phyloP scores from a whole-genome alignment of 2,113 vertebrate genomes.

The Holacanthus passer region DNA sequence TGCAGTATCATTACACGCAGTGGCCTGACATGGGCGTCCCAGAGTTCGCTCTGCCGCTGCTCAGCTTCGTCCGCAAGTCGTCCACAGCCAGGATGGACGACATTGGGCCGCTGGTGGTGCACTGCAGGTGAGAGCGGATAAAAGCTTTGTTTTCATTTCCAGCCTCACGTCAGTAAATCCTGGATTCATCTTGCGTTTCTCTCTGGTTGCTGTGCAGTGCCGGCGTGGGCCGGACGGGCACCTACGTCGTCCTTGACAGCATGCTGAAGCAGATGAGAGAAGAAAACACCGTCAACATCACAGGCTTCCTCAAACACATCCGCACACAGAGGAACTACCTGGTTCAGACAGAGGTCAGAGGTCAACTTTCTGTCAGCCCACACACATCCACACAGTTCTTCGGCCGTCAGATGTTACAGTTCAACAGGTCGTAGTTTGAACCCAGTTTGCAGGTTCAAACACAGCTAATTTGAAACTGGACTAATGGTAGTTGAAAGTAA shows the following conservation, averaged over 20 bases:
- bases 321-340: conserved; percentile 95
- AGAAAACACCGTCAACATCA: conserved; percentile 90
- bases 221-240: conserved; percentile 94
- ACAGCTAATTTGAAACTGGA: neutral
- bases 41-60: conserved; percentile 90
- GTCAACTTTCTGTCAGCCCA: neutral
- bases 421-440: neutral
- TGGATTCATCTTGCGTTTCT: neutral
- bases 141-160: neutral
- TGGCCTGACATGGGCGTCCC: conserved; percentile 99
- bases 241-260: conserved; percentile 96
- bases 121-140: conserved; percentile 90
- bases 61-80: conserved; percentile 93
- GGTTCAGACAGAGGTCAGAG: conserved; percentile 96
- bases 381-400: neutral
- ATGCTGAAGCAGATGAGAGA: conserved; percentile 95
- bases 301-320: conserved; percentile 96
- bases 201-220: conserved; percentile 83
- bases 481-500: neutral
- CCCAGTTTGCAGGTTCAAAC: neutral
- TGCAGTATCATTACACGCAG: conserved; percentile 96
- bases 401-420: too few relatives aligned
- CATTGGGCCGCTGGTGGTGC: conserved; percentile 91
- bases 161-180: neutral
- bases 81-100: conserved; percentile 84